These are phyloP conservation scores for Piprites chloris DNA, from an alignment of 2,113 vertebrate species.

Conservation along the genomic window DNA sequence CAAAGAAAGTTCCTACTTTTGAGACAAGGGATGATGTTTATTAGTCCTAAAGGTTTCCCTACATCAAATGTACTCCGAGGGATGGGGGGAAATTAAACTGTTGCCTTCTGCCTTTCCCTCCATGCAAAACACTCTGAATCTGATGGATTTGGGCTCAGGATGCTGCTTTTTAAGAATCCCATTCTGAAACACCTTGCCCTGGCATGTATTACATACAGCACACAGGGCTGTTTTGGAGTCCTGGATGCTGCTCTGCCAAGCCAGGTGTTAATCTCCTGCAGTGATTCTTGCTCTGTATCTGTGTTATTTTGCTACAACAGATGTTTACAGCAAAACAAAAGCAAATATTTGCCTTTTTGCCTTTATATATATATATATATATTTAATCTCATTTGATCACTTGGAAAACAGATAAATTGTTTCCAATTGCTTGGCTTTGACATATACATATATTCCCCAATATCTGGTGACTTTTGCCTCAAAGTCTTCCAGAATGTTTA, in stretches of 20 bases:
- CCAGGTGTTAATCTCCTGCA: neutral
- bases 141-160: neutral
- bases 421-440: neutral
- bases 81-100: neutral
- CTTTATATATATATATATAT: too few relatives aligned
- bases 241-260: neutral
- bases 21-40: neutral
- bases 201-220: neutral
- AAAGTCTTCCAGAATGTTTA: neutral
- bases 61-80: neutral
- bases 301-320: neutral
- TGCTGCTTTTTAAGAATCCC: neutral
- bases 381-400: neutral
- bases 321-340: neutral
- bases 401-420: neutral
- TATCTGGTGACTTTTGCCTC: neutral
- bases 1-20: neutral
- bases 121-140: neutral
- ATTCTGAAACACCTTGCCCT: neutral
- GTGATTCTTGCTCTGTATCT: neutral
- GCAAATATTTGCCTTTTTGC: neutral
- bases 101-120: neutral
- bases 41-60: neutral
- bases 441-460: neutral
- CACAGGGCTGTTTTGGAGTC: fast-evolving